A percentile compares a stretch with the other conserved stretches of the same genome.
Conservation (phyloP, 2,797 vertebrate genomes). For the Semotilus atromaculatus region DNA sequence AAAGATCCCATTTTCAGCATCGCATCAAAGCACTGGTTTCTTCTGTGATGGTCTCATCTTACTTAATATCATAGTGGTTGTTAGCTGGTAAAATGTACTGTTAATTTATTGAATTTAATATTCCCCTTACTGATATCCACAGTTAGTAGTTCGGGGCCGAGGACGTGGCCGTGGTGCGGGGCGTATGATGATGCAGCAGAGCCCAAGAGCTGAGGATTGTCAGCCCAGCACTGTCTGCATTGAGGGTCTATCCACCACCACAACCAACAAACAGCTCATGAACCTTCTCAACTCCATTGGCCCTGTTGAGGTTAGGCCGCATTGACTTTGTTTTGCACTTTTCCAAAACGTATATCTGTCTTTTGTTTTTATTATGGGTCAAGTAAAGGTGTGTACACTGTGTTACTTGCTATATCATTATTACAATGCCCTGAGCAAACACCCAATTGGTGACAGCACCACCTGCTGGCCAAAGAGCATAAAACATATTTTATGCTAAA, state of each 20-base stretch:
- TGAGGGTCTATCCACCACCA: constrained; percentile 95
- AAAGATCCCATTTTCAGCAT: not conserved
- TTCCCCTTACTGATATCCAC: constrained; percentile 43
- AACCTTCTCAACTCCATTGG: constrained; percentile 96
- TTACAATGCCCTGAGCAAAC: not conserved
- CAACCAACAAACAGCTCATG: constrained; percentile 90
- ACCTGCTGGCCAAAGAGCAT: not conserved
- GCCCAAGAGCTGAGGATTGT: constrained; percentile 80
- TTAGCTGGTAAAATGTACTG: not conserved
- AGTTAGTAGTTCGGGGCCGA: constrained; percentile 90
- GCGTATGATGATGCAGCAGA: constrained; percentile 76
- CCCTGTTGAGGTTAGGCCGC: constrained; percentile 89
- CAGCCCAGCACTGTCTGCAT: constrained; percentile 89
- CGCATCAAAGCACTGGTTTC: not conserved
- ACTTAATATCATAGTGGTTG: not conserved
- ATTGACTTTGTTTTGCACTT: not conserved
- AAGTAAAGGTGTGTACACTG: not conserved
- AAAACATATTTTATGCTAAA: not conserved
- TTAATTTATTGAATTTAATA: not conserved
- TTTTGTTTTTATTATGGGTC: not conserved
- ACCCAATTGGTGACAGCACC: not conserved
- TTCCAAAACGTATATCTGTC: not conserved
- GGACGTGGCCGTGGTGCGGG: constrained; percentile 84
- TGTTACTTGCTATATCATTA: not conserved
- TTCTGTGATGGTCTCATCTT: not conserved